Evolutionary conservation across 2,797 vertebrate species (phyloP), one percentile per base, ranked within the genome.

Genomic region (Stomatorhinus walkeri): DNA sequence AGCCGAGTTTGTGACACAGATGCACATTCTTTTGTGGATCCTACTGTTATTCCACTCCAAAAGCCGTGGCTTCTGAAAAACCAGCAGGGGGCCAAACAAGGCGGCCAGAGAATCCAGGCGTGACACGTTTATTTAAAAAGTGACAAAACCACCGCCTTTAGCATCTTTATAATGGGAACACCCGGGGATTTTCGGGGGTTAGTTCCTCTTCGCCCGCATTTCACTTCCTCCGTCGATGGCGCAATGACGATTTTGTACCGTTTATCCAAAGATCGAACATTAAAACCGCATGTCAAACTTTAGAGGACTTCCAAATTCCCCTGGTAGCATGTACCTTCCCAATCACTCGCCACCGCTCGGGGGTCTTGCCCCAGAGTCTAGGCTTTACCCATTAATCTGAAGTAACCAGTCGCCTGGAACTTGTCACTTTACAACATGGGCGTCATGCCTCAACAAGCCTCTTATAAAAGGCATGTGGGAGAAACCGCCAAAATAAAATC

Each of bases 281-380:
- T 56, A 56, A 59, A 59, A 19, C 40, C 14, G 19, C n/a, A 83
- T 40, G 7, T 68, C 48, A 10, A 51, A 90, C 85, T 88, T 72
- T 48, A 85, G 81, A 88, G 48, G 14, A 24, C 32, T 14, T n/a
- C 51, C 68, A 12, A 2, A 72, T 56, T 43, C 76, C 32, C 3
- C 46, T 89, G 87, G 87, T 46, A 85, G 32, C 87, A 88, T 28
- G 49, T 51, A 28, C 51, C 87, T 22, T 79, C 24, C 79, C n/a
- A 87, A 32, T 88, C 32, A 46, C 51, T 84, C 12, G n/a, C 16
- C 64, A 59, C 59, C 61, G 87, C 19, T 76, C 28, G 48, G 49
- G 83, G 32, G 14, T 32, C 48, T 14, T 28, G 56, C 4, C 43
- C 43, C 12, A 8, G 51, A 5, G 9, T 87, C 32, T 90, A 72